Conservation (phyloP, 2,113 vertebrate species). For the Monarcha castaneiventris region DNA sequence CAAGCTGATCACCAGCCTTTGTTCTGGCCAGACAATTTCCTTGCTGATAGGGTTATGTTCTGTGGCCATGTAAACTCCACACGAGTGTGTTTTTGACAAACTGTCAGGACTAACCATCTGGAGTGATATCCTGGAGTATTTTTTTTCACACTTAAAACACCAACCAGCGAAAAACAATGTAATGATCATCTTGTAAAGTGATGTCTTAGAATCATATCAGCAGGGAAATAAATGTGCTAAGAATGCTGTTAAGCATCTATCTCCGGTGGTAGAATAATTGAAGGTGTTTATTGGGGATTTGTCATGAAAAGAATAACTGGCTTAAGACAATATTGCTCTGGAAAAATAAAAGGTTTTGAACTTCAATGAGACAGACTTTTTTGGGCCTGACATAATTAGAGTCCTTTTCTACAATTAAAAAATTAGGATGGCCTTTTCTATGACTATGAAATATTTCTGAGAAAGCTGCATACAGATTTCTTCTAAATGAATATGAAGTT, state of each 20-base stretch:
- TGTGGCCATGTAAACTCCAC: conserved; percentile 11
- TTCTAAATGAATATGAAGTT: not conserved
- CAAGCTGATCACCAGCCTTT: not conserved
- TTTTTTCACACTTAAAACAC: conserved; percentile 32
- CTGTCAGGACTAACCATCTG: conserved; percentile 49
- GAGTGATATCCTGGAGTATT: not conserved
- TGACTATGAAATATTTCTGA: not conserved
- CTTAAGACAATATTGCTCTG: not conserved
- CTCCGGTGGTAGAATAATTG: not conserved
- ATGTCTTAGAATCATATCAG: conserved; percentile 29
- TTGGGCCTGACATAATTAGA: not conserved
- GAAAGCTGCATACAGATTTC: not conserved
- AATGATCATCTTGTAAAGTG: conserved; percentile 48
- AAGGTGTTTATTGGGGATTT: conserved; percentile 39
- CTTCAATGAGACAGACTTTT: not conserved
- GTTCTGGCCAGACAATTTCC: not conserved
- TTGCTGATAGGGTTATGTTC: conserved; percentile 29
- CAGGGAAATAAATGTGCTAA: conserved; percentile 47
- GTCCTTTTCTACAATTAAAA: not conserved
- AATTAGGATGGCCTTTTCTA: not conserved
- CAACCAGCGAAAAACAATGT: conserved; percentile 29
- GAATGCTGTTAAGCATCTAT: conserved; percentile 37
- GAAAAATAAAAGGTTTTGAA: not conserved
- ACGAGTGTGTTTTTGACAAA: conserved; percentile 16
- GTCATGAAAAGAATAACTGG: not conserved